Conservation (phyloP, 2,113 vertebrate species). For the Pycnonotus jocosus region DNA sequence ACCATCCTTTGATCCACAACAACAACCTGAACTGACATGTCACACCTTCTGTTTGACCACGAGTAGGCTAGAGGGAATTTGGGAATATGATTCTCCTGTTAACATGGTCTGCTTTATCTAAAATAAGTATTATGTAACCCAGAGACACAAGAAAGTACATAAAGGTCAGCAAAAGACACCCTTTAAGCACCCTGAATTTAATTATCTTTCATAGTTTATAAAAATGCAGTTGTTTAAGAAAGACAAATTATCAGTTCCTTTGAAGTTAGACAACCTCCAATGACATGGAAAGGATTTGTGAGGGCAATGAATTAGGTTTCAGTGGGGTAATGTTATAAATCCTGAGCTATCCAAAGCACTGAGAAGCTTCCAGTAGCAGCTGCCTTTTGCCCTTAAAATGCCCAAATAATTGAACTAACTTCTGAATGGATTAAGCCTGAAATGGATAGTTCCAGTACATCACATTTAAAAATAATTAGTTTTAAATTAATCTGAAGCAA, state of each 20-base stretch:
- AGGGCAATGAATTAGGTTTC: background rate
- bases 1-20: background rate
- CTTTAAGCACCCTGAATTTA: background rate
- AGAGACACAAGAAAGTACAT: background rate
- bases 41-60: background rate
- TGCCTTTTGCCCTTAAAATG: background rate
- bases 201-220: background rate
- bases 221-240: background rate
- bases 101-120: background rate
- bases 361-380: background rate
- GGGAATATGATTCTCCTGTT: background rate
- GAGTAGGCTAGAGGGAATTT: background rate
- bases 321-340: background rate
- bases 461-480: background rate
- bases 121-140: background rate
- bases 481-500: background rate
- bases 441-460: background rate
- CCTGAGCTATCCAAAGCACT: background rate
- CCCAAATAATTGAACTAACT: background rate
- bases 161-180: background rate
- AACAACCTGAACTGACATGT: background rate
- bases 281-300: background rate
- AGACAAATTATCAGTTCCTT: background rate
- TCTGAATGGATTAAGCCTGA: background rate
- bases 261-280: background rate